Evolutionary conservation across 2,113 vertebrate species (phyloP).

Genomic region (Pungitius pungitius): DNA sequence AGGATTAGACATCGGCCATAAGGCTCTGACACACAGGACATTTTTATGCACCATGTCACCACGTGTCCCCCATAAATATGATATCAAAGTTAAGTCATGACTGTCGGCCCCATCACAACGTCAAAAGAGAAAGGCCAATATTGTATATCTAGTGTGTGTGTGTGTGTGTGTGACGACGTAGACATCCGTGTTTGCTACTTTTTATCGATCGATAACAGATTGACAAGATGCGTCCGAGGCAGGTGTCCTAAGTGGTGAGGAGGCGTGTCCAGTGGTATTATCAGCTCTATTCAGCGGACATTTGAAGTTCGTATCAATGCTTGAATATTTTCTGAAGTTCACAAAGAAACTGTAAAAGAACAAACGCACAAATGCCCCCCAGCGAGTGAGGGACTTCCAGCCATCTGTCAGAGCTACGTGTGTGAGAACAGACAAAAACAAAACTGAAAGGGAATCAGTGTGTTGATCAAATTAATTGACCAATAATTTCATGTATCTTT

Average conservation of each 20-base stretch:
- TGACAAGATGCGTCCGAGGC: neutral
- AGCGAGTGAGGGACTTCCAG: neutral
- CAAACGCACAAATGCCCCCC: neutral
- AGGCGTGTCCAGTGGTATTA: neutral
- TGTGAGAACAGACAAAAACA: too few relatives aligned
- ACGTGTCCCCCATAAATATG: conserved; percentile 4
- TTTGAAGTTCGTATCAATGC: neutral
- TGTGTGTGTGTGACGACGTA: neutral
- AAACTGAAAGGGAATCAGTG: too few relatives aligned
- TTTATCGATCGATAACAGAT: neutral
- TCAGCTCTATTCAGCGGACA: neutral
- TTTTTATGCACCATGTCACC: conserved; percentile 38
- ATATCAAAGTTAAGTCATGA: neutral
- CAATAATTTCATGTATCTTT: neutral
- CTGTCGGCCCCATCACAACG: neutral
- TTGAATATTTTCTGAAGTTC: neutral
- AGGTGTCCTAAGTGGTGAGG: neutral
- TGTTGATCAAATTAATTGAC: neutral
- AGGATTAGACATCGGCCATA: conserved; percentile 64
- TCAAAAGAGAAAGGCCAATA: neutral
- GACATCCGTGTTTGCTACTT: neutral
- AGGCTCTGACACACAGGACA: conserved; percentile 48
- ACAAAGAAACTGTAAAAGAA: neutral
- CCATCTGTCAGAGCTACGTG: too few relatives aligned
- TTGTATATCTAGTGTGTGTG: neutral